Evolutionary conservation across 1,140 invertebrate genomes (phyloP), one percentile per base, ranked within the genome.

Genomic region (Nasonia longicornis): DNA sequence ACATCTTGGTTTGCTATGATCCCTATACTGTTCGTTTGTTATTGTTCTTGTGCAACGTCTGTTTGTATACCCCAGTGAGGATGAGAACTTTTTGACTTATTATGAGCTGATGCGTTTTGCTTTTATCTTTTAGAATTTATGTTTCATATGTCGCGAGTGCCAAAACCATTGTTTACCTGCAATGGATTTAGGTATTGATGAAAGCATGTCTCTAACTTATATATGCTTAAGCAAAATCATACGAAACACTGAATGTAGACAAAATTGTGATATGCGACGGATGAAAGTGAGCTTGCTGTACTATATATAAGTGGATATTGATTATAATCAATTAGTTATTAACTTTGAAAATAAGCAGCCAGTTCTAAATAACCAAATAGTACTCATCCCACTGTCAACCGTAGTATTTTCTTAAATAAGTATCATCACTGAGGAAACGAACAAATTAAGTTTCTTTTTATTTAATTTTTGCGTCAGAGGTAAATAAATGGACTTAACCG

Each of bases 1-100:
- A 22, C 45, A 45, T 80, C 73, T 79, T 83, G 48, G 14, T 84
- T 72, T 79, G 48, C 52, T 16, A 74, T 74, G 35, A 74, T 20
- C 16, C 58, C 29, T 26, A 26, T 66, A 66, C 10, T 70, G 69
- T 81, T 70, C 67, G 58, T 76, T 76, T 81, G 42, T 70, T 70
- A 29, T 70, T 80, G 63, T 79, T 72, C 58, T 71, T 52, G 71
- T 74, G 71, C 66, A 29, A 74, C 63, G 79, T 63, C 64, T 80
- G 52, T 80, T 80, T 42, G 58, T 75, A 74, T 20, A 58, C 6
- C 52, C 1, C 20, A 58, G 52, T n/a, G 52, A 4, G 16, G 16
- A 58, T 58, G 20, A 58, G 52, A 58, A n/a, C 14, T 58, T 58
- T 58, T 58, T 58, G 6, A 58, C 20, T 58, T n/a, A 20, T n/a